phyloP scores from a whole-genome alignment of 2,888 invertebrate genomes.

The Fragum whitleyi region DNA sequence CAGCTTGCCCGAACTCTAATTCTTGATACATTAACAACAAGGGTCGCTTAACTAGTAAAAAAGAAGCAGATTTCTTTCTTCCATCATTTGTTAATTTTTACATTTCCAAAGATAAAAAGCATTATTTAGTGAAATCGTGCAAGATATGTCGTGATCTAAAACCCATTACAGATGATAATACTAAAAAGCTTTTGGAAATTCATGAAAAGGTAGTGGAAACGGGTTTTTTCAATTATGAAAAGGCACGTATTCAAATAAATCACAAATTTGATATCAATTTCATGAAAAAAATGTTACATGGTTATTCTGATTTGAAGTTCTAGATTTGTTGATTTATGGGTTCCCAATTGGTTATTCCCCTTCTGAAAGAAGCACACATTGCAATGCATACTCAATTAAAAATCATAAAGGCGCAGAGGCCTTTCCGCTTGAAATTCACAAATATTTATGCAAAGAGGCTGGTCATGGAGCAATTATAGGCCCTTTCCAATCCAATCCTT shows the following conservation, averaged over 20 bases:
- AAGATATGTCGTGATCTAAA: neutral
- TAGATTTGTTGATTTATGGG: slow-evolving; percentile 24
- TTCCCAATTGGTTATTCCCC: slow-evolving; percentile 18
- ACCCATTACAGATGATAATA: neutral
- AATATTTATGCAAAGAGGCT: neutral
- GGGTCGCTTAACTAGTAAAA: neutral
- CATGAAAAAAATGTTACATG: slow-evolving; percentile 6
- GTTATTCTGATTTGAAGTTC: slow-evolving; percentile 10
- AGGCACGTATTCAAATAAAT: slow-evolving; percentile 6
- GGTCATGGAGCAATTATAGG: slow-evolving; percentile 4
- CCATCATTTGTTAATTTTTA: neutral
- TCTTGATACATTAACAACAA: neutral
- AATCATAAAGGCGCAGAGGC: neutral
- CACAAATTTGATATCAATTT: neutral
- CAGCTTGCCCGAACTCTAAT: slow-evolving; percentile 4
- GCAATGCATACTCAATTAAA: neutral
- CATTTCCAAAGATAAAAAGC: neutral
- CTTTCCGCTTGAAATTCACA: neutral
- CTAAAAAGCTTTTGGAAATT: neutral
- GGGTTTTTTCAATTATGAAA: neutral
- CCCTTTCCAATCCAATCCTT: slow-evolving; percentile 13
- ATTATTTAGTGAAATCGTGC: neutral
- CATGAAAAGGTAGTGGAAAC: neutral
- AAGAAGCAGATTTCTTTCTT: neutral
- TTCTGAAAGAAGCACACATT: neutral